Evolutionary conservation across 2,888 invertebrate genomes (phyloP).

Genomic region (Seladonia tumulorum): DNA sequence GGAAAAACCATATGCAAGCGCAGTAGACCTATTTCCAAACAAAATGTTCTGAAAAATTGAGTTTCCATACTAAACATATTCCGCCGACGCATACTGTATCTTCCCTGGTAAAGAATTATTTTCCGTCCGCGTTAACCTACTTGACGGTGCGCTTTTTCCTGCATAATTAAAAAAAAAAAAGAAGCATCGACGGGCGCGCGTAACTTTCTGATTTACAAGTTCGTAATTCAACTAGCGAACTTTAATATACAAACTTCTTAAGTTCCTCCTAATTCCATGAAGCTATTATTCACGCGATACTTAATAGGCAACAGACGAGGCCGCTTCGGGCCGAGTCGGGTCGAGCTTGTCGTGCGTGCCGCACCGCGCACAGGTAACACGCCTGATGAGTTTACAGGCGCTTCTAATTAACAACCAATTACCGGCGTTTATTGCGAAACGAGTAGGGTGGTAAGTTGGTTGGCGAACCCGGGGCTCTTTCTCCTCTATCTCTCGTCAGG

Average conservation of each 20-base stretch:
- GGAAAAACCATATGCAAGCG: not conserved
- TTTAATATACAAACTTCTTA: constrained; percentile 33
- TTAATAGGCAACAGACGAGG: constrained; percentile 11
- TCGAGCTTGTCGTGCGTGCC: not conserved
- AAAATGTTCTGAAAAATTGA: not conserved
- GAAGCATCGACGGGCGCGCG: not conserved
- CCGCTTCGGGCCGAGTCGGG: not conserved
- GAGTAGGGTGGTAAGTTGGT: not conserved
- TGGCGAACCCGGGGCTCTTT: not conserved
- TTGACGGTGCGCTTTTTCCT: not conserved
- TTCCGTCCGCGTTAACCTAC: not conserved
- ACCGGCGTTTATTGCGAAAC: not conserved
- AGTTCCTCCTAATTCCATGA: constrained; percentile 17
- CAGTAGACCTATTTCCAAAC: not conserved
- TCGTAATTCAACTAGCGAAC: constrained; percentile 16
- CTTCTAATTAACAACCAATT: constrained; percentile 17
- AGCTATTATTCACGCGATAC: constrained; percentile 16
- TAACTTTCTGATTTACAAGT: constrained; percentile 8
- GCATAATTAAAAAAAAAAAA: not conserved
- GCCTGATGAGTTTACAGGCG: not conserved
- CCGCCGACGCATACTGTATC: not conserved
- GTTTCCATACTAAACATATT: not conserved
- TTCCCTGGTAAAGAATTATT: not conserved
- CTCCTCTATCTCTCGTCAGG: not conserved
- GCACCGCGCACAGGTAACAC: not conserved